phyloP scores from a whole-genome alignment of 35 echinoderm and acorn worm genomes.

The Patiria miniata region DNA sequence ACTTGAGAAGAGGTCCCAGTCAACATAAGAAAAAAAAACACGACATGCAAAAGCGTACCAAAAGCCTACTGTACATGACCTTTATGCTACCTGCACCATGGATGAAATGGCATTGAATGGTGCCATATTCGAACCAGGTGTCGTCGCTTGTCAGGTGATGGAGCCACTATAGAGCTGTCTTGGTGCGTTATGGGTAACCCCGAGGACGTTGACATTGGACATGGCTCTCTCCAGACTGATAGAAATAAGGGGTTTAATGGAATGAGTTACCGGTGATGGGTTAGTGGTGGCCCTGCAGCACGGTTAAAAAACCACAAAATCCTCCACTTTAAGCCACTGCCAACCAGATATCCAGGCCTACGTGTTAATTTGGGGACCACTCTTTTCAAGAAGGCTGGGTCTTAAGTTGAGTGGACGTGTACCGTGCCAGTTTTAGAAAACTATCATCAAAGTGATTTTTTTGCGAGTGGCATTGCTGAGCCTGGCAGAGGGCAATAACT shows the following conservation, averaged over 20 bases:
- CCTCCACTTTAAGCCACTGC: neutral
- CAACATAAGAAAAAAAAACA: neutral
- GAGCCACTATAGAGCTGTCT: neutral
- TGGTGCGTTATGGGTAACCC: neutral
- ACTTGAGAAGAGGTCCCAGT: neutral
- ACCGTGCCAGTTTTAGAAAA: no score
- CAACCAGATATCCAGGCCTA: no score
- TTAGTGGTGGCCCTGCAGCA: neutral
- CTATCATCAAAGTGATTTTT: no score
- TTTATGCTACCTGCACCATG: neutral
- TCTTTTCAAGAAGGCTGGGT: no score
- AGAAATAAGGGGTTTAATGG: no score
- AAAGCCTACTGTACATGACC: constrained; percentile 16
- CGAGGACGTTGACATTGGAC: constrained; percentile 8
- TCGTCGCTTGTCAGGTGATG: constrained; percentile 6
- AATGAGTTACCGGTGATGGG: no score
- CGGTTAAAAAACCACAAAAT: neutral
- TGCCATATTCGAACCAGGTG: constrained; percentile 22
- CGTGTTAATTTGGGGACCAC: no score
- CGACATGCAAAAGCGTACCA: neutral
- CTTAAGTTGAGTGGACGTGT: no score
- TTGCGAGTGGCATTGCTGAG: no score
- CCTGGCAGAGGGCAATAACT: neutral
- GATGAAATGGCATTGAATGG: constrained; percentile 1
- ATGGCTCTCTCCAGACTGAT: no score